phyloP scores from a whole-genome alignment of 2,797 vertebrate species.

The Alauda arvensis region DNA sequence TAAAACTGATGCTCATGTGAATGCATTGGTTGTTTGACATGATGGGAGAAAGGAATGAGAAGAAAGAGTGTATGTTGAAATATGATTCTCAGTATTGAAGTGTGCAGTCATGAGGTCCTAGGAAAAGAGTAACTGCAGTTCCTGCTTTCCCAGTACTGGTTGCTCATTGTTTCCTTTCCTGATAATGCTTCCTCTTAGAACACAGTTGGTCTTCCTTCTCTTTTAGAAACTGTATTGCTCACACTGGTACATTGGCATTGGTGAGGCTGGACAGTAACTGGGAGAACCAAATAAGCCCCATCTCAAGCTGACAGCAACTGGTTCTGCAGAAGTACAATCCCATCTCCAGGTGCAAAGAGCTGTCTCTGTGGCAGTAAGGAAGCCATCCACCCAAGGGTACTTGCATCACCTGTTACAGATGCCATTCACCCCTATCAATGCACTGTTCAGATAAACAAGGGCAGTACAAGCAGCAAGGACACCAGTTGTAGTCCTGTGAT shows the following conservation, averaged over 20 bases:
- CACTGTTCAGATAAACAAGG: background rate
- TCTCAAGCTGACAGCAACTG: background rate
- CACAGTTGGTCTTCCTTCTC: background rate
- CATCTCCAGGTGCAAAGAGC: background rate
- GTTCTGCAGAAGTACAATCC: background rate
- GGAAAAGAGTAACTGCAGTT: background rate
- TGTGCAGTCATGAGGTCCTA: background rate
- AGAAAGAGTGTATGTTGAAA: background rate
- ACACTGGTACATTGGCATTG: background rate
- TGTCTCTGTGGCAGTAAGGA: background rate
- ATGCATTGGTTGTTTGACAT: background rate
- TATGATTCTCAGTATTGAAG: background rate
- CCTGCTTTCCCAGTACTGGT: background rate
- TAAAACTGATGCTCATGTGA: background rate
- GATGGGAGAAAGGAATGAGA: background rate
- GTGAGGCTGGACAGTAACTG: background rate
- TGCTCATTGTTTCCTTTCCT: background rate
- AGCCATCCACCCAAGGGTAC: background rate
- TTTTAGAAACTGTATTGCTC: background rate
- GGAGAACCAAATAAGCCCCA: background rate
- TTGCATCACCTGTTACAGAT: background rate
- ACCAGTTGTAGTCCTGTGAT: background rate
- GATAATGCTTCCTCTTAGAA: background rate
- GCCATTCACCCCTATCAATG: background rate
- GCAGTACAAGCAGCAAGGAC: background rate